Evolutionary conservation across 2,113 vertebrate species (phyloP).

Genomic region (Otocyon megalotis): DNA sequence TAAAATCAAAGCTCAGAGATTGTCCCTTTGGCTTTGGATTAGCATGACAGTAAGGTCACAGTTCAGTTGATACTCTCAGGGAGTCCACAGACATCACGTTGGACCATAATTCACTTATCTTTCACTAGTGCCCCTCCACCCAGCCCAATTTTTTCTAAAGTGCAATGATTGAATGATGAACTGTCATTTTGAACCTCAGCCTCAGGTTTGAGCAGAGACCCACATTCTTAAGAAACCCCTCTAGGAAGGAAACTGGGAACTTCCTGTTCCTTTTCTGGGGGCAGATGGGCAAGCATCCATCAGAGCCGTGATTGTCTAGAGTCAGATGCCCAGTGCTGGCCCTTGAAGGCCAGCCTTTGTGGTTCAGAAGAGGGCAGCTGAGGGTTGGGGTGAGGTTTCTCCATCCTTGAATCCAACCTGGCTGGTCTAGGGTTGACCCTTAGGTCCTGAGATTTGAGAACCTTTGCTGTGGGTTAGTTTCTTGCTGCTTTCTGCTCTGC

Average conservation of each 20-base stretch:
- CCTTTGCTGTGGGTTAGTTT: background rate
- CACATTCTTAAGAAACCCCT: background rate
- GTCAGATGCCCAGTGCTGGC: fast-evolving
- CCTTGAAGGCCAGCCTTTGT: background rate
- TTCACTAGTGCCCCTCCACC: background rate
- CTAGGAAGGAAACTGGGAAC: background rate
- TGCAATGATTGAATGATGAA: background rate
- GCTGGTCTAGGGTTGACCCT: background rate
- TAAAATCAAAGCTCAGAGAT: background rate
- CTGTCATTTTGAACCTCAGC: background rate
- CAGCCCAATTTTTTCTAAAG: background rate
- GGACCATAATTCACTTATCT: background rate
- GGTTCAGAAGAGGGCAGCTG: background rate
- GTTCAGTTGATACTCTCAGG: background rate
- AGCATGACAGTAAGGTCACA: background rate
- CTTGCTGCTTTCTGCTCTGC: background rate
- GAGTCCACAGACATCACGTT: background rate
- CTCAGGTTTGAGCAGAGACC: background rate
- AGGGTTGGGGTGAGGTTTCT: background rate
- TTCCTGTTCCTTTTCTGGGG: background rate
- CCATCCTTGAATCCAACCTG: fast-evolving
- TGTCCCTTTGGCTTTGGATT: background rate
- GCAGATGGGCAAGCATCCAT: background rate
- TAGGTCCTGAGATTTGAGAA: background rate
- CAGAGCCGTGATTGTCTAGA: fast-evolving